Percentiles rank a stretch among this genome's conserved stretches.
These are phyloP conservation scores for Deilephila porcellus DNA, from an alignment of 2,888 invertebrate species.

Conservation along the genomic window DNA sequence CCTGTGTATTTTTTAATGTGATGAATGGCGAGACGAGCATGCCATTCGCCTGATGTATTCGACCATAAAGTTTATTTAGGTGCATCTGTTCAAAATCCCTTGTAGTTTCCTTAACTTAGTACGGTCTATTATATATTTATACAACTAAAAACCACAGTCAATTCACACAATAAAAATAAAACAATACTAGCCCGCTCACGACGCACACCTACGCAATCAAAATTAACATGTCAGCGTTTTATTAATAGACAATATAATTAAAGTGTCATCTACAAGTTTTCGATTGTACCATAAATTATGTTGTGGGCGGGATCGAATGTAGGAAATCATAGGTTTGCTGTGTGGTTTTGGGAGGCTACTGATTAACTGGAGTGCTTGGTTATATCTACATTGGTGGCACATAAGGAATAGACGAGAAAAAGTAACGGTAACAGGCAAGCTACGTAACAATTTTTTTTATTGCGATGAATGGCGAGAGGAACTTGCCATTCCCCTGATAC, in stretches of 20 bases:
- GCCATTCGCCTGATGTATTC: no score
- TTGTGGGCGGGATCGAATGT: slow-evolving; percentile 26
- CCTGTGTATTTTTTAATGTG: no score
- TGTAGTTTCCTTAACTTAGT: no score
- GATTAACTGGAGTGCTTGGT: neutral
- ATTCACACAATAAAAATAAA: slow-evolving; percentile 27
- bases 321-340: slow-evolving; percentile 29
- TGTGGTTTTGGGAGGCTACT: slow-evolving; percentile 26
- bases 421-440: no score
- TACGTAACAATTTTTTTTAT: no score
- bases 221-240: slow-evolving; percentile 59
- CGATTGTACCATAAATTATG: slow-evolving; percentile 28
- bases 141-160: neutral
- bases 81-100: no score
- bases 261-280: slow-evolving; percentile 47
- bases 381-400: no score
- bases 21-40: no score
- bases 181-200: slow-evolving; percentile 22
- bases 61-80: no score
- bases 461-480: no score
- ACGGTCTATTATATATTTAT: neutral
- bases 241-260: slow-evolving; percentile 61
- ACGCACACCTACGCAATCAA: slow-evolving; percentile 44
- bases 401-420: no score
- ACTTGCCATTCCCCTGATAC: no score